Base-by-base conservation (phyloP, 2,888 invertebrate species). In the Desoria tigrina region DNA sequence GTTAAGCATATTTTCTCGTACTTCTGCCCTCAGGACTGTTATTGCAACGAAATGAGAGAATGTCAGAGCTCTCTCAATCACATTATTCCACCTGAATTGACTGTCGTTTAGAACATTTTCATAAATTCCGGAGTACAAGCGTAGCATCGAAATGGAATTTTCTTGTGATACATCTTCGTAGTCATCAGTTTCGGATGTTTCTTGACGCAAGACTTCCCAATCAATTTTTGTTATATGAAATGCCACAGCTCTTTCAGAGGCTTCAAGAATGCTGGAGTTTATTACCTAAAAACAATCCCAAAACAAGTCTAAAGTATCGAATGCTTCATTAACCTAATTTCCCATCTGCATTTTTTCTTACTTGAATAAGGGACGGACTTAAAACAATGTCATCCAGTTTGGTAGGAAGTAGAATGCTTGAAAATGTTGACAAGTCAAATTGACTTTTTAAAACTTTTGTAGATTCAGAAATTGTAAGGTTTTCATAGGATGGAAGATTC, bases 31-130 rank as follows among this genome's bases (percentile, higher is more conserved):
- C 14, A 72, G 26, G 0, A 75, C 59, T 14, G 73, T 73, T 2
- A 65, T 66, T 16, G 72, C 66, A 4, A 76, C 72, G 42, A 76
- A 76, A 51, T 76, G 74, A 7, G 73, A 72, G 23, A 76, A 45
- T 0, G 72, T 58, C 2, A 74, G 16, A 1, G 73, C 72, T 11
- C 75, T 59, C 37, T 76, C 74, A 39, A 75, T 75, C 2, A 73
- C 50, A 27, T 66, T 58, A 51, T 73, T 72, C 74, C 74, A 74
- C 11, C 75, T 61, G 49, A 69, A 69, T 32, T 69, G 65, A 9
- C 68, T 65, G 32, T 74, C 62, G 16, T 67, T 63, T 55, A 70
- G 71, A 23, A 72, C 60, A 18, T 64, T 58, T 23, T 64, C 65
- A 42, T 71, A 75, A 24, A 68, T 42, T 55, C 42, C 32, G 6